Evolutionary conservation across 2,888 invertebrate genomes (phyloP).

Genomic region (Imbricaverruca yamaguchii): DNA sequence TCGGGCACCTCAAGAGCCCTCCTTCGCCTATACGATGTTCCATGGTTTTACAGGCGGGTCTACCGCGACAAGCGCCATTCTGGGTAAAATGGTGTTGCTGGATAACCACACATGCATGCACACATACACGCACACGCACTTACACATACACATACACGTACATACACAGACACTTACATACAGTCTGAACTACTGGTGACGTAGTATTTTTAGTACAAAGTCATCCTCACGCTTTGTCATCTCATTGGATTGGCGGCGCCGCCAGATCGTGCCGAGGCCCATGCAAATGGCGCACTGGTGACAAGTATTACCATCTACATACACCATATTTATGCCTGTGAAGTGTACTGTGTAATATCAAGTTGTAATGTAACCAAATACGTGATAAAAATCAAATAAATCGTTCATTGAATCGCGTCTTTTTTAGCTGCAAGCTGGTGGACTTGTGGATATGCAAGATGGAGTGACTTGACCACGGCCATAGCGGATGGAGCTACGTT

Average conservation of each 20-base stretch:
- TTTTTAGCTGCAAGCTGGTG: no score
- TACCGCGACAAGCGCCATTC: neutral
- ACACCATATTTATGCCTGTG: conserved; percentile 1
- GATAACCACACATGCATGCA: neutral
- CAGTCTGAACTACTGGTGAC: neutral
- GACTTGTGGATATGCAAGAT: no score
- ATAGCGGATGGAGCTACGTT: no score
- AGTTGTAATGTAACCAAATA: conserved; percentile 17
- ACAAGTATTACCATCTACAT: neutral
- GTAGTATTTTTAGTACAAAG: conserved; percentile 21
- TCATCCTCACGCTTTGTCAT: conserved; percentile 12
- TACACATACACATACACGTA: no score
- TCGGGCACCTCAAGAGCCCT: neutral
- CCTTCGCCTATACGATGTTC: neutral
- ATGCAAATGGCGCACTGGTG: neutral
- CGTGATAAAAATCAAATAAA: neutral
- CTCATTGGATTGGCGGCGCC: neutral
- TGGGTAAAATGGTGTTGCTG: neutral
- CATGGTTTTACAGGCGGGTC: neutral
- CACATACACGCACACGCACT: no score
- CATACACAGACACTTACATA: neutral
- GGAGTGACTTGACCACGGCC: no score
- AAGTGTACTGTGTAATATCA: neutral
- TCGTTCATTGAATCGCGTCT: no score
- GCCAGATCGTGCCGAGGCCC: neutral